A percentile compares a stretch with the other conserved stretches of the same genome.
Conservation (phyloP, 2,888 invertebrate genomes). For the Neoascia interrupta region DNA sequence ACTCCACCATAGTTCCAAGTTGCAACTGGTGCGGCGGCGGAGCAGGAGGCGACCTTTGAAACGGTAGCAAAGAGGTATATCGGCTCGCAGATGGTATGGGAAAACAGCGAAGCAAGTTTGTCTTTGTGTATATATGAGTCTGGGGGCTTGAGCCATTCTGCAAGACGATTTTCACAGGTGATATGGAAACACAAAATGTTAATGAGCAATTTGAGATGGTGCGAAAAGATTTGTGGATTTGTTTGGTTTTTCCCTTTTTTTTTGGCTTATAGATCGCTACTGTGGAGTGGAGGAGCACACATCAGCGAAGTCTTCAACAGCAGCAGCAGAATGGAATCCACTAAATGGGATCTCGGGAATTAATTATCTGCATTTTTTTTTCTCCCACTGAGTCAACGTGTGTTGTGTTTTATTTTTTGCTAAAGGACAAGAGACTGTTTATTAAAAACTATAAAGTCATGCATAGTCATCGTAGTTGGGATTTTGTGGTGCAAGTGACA, state of each 20-base stretch:
- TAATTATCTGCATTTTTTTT: constrained; percentile 52
- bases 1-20: no score
- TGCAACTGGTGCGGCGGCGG: neutral
- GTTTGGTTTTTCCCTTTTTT: constrained; percentile 18
- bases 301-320: neutral
- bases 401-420: no score
- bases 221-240: constrained; percentile 78
- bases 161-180: constrained; percentile 79
- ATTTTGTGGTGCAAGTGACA: no score
- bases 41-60: constrained; percentile 52
- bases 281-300: neutral
- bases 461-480: no score
- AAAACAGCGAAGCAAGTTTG: no score
- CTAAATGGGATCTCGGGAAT: constrained; percentile 55
- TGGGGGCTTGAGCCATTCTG: constrained; percentile 13
- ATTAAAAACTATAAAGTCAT: no score
- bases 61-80: constrained; percentile 48
- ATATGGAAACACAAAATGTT: constrained; percentile 80
- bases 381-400: no score
- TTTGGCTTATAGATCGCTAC: constrained; percentile 23
- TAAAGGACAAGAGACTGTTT: no score
- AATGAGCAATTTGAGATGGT: constrained; percentile 81
- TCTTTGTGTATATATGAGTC: constrained; percentile 4
- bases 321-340: neutral
- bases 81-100: constrained; percentile 38